Evolutionary conservation across 2,113 vertebrate genomes (phyloP).

Genomic region (Sakesphorus luctuosus): DNA sequence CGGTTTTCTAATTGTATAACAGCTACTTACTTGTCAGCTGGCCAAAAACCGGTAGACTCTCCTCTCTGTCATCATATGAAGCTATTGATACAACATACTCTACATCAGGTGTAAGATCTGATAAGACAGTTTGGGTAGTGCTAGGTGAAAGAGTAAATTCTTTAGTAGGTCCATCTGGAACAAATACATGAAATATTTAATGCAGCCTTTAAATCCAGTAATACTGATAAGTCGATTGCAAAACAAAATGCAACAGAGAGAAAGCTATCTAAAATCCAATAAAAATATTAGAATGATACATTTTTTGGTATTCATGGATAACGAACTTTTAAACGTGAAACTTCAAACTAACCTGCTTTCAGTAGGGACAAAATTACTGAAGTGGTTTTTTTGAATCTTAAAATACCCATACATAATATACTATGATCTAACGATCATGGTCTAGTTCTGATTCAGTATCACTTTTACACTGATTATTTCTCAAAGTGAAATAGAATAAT

Average conservation of each 20-base stretch:
- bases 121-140: slow-evolving; percentile 84
- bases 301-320: neutral
- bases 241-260: neutral
- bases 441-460: neutral
- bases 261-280: neutral
- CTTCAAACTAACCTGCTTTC: neutral
- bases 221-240: neutral
- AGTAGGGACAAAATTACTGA: neutral
- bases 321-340: neutral
- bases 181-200: slow-evolving; percentile 40
- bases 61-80: slow-evolving; percentile 82
- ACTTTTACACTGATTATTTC: neutral
- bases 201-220: neutral
- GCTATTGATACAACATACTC: slow-evolving; percentile 87
- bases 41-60: slow-evolving; percentile 91
- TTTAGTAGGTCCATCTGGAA: slow-evolving; percentile 85
- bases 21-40: slow-evolving; percentile 91
- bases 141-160: slow-evolving; percentile 87
- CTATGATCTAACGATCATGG: neutral
- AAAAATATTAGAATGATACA: neutral
- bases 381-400: neutral
- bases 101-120: slow-evolving; percentile 84
- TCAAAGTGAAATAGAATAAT: neutral
- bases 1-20: neutral
- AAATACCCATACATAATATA: neutral